Evolutionary conservation across 2,888 invertebrate species (phyloP).

Genomic region (Cataglyphis albicans): DNA sequence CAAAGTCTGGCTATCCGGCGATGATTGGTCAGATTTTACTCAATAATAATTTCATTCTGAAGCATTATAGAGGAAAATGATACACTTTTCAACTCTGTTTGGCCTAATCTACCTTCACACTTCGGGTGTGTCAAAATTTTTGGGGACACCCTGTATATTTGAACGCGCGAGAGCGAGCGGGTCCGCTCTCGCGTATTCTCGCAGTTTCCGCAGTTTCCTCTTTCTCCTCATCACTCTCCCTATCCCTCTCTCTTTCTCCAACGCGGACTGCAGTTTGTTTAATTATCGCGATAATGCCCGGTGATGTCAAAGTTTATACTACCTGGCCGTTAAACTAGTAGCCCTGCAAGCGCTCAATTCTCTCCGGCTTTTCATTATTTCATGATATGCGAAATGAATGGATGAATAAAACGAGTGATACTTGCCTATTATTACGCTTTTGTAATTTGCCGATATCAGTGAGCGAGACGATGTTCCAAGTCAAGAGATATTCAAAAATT

Average conservation of each 20-base stretch:
- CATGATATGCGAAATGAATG: neutral
- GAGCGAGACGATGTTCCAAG: neutral
- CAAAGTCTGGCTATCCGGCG: too few species aligned
- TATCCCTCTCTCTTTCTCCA: neutral
- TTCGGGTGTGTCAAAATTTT: too few species aligned
- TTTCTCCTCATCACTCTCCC: neutral
- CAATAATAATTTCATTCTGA: too few species aligned
- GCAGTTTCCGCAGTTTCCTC: constrained; percentile 66
- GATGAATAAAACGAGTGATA: neutral
- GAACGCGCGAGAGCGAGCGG: constrained; percentile 39
- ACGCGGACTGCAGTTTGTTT: constrained; percentile 61
- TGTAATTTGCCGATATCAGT: neutral
- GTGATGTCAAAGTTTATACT: constrained; percentile 69
- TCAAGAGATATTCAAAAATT: neutral
- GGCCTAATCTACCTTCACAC: too few species aligned
- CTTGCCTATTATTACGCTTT: neutral
- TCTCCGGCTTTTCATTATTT: neutral
- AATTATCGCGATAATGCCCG: constrained; percentile 71
- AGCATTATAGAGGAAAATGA: too few species aligned
- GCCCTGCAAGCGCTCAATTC: neutral
- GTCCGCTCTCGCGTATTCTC: constrained; percentile 45
- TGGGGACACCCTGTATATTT: constrained; percentile 64
- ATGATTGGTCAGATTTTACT: too few species aligned
- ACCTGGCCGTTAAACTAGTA: constrained; percentile 17
- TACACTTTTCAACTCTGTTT: too few species aligned